Evolutionary conservation across 2,888 invertebrate species (phyloP).

Genomic region (Apoda limacodes): DNA sequence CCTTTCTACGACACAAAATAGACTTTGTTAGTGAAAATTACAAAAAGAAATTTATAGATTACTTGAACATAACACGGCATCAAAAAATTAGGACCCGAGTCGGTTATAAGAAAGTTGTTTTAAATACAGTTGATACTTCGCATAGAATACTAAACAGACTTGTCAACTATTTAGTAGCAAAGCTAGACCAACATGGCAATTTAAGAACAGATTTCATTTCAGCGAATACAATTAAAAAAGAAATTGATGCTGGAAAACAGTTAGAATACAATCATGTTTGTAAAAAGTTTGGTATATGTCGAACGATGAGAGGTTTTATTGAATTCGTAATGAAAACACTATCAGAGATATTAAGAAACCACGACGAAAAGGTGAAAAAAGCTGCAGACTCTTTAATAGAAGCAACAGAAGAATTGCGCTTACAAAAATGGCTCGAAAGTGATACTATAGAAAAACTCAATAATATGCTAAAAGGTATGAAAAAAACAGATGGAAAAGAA

Average conservation of each 20-base stretch:
- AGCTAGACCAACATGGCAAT: background rate
- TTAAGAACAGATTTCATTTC: background rate
- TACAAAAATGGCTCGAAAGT: too few relatives aligned
- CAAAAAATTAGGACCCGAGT: slow-evolving; percentile 32
- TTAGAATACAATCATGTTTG: background rate
- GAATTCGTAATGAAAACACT: background rate
- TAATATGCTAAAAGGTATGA: too few relatives aligned
- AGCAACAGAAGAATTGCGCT: too few relatives aligned
- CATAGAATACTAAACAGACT: slow-evolving; percentile 29
- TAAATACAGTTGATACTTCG: slow-evolving; percentile 36
- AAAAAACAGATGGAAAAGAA: too few relatives aligned
- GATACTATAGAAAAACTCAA: too few relatives aligned
- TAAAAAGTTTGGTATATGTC: background rate
- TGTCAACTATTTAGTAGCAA: slow-evolving; percentile 23
- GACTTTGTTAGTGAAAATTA: slow-evolving; percentile 23
- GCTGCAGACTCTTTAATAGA: background rate
- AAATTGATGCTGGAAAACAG: background rate
- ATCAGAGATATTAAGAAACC: background rate
- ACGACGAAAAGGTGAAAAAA: background rate
- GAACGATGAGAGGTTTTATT: background rate
- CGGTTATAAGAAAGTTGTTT: slow-evolving; percentile 34
- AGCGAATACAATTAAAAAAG: background rate
- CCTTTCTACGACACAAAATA: slow-evolving; percentile 15
- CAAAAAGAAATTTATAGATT: slow-evolving; percentile 26
- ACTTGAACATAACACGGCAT: slow-evolving; percentile 22